Base-by-base conservation (phyloP, 2,888 invertebrate species). In the Spisula solida region DNA sequence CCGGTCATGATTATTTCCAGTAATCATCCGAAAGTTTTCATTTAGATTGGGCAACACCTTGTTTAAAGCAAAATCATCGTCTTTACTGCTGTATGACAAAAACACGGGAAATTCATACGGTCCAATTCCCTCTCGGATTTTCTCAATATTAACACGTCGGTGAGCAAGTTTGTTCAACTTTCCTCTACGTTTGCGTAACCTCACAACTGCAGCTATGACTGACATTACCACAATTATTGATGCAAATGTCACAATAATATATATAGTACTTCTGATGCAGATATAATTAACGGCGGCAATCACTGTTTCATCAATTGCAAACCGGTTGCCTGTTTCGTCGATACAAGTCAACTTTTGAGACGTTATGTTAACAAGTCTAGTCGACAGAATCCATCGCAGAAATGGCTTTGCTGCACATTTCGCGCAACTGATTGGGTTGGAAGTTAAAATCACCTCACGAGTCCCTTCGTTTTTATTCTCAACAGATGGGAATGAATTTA, bases 71-170 rank as follows among this genome's bases (percentile, higher is more conserved):
- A 82, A 82, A 20, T 31, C 25, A 1, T 82, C 82, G 34, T 82
- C 82, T 0, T 1, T 34, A 25, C 82, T 82, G 25, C 82, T 60
- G 41, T 60, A 82, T 20, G 82, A 56, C 0, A 82, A n/a, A 41
- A 60, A 82, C n/a, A 41, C 82, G 20, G 34, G 29, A 60, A 41
- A 82, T n/a, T 82, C 60, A n/a, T 34, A 82, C n/a, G 56, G 56
- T 18, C 60, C 82, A 31, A 60, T 20, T 56, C 82, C 82, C n/a
- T 56, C 25, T 55, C 55, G 31, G 47, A 29, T 55, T 25, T 14
- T 29, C 81, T 31, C 41, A 41, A 41, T 41, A 8, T 5, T 8
- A 41, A 41, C 41, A 41, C 41, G 4, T 41, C 41, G 2, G 10
- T 55, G 48, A 12, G n/a, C n/a, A 55, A 29, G 25, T 55, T 31